phyloP scores from a whole-genome alignment of 2,888 invertebrate genomes.

The Coleophora deauratella region DNA sequence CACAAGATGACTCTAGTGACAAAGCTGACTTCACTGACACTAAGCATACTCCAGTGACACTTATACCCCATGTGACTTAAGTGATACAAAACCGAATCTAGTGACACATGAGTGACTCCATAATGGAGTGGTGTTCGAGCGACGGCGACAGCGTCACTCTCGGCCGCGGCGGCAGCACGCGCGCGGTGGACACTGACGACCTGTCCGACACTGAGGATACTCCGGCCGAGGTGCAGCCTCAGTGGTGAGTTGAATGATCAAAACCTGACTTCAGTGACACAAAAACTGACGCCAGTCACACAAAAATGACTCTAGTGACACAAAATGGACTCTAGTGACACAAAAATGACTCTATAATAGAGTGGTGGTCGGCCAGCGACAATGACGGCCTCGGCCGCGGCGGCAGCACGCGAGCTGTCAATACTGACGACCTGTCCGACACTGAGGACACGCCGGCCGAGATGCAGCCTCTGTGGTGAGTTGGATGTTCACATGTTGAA shows the following conservation, averaged over 20 bases:
- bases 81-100: too few species aligned
- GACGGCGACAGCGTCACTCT: constrained; percentile 48
- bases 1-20: too few species aligned
- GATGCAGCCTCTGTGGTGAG: constrained; percentile 44
- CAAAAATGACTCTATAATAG: constrained; percentile 32
- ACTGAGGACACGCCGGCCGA: constrained; percentile 47
- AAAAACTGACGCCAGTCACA: neutral
- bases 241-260: constrained; percentile 37
- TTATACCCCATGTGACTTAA: too few species aligned
- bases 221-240: constrained; percentile 37
- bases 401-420: constrained; percentile 27
- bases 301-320: neutral
- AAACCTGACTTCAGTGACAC: neutral
- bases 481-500: neutral
- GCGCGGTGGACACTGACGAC: constrained; percentile 26
- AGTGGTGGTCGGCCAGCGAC: constrained; percentile 56
- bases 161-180: constrained; percentile 30
- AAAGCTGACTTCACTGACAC: too few species aligned
- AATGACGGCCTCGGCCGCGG: constrained; percentile 42
- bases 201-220: constrained; percentile 46
- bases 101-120: too few species aligned
- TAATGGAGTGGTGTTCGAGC: constrained; percentile 46
- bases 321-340: neutral
- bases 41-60: too few species aligned
- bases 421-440: constrained; percentile 32